Base-by-base conservation (phyloP, 2,113 vertebrate species). In the Nothocercus julius region DNA sequence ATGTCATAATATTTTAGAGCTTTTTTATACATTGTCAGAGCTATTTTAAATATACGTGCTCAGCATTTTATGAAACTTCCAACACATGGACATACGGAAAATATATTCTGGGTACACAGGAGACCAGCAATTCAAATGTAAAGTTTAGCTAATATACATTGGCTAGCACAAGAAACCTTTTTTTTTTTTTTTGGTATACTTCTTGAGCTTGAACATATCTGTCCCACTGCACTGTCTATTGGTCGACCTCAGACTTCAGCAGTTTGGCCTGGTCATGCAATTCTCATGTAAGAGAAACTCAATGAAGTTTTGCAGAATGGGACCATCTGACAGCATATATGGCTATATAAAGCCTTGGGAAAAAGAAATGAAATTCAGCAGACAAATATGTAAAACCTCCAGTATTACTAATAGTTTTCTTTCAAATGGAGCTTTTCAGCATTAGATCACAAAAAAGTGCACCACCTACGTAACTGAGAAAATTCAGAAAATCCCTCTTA, bases 41-140 rank as follows among this genome's bases (percentile, higher is more conserved):
- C 70, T 95, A 97, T 97, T 97, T 97, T 96, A 95, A 97, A 96
- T 95, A 92, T 94, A 95, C 19, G 19, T 92, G 96, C 92, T 97
- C 96, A 97, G 95, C 96, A 95, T 97, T 97, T 95, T 97, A 94
- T 96, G 93, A 97, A 97, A 96, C 92, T 96, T 90, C 93, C 94
- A 97, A 78, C 94, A 94, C 72, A 92, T 59, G 72, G 78, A 94
- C 95, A 96, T 96, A 97, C 53, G 87, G 97, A 97, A 97, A 96
- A 94, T 96, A 97, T 96, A 95, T 95, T 79, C 87, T 72, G 73
- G 45, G 62, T 90, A 80, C 97, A 93, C 92, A 87, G 81, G 95
- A 95, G 94, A 96, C 87, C 72, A 92, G 88, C 67, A 76, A 93
- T 95, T 91, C 58, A 90, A 90, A 95, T n/a, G 38, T 85, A 85